Conservation (phyloP, 2,113 vertebrate genomes). For the Myiopsitta monachus region DNA sequence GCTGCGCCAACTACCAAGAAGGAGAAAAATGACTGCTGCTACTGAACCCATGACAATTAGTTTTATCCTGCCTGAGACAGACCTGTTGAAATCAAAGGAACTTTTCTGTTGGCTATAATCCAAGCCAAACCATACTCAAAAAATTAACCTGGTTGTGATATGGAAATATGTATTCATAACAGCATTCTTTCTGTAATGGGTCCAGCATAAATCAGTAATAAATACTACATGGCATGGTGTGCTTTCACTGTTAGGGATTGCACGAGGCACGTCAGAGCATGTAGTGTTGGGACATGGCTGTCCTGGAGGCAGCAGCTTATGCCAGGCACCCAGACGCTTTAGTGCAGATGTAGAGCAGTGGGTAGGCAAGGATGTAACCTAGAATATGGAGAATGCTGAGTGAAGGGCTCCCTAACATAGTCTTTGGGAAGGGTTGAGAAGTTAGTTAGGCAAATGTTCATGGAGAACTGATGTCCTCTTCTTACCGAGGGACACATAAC, state of each 20-base stretch:
- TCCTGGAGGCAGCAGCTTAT: background rate
- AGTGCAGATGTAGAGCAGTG: fast-evolving
- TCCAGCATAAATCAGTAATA: background rate
- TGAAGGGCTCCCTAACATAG: background rate
- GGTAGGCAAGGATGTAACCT: background rate
- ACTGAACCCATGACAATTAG: too few species aligned
- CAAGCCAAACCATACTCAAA: background rate
- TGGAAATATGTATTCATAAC: background rate
- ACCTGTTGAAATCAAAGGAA: background rate
- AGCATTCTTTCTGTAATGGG: background rate
- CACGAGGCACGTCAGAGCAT: fast-evolving
- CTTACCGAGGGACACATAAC: background rate
- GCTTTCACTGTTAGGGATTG: background rate
- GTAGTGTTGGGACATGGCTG: background rate
- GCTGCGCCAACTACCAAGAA: too few species aligned
- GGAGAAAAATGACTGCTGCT: too few species aligned
- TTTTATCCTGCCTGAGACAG: background rate
- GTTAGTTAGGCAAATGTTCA: background rate
- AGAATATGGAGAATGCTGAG: background rate
- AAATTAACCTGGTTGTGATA: background rate
- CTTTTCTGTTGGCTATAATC: background rate
- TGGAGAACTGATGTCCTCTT: background rate
- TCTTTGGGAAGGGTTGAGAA: background rate
- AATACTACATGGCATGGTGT: background rate
- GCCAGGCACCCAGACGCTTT: background rate